Evolutionary conservation across 2,888 invertebrate species (phyloP).

Genomic region (Trissolcus brochymenae): DNA sequence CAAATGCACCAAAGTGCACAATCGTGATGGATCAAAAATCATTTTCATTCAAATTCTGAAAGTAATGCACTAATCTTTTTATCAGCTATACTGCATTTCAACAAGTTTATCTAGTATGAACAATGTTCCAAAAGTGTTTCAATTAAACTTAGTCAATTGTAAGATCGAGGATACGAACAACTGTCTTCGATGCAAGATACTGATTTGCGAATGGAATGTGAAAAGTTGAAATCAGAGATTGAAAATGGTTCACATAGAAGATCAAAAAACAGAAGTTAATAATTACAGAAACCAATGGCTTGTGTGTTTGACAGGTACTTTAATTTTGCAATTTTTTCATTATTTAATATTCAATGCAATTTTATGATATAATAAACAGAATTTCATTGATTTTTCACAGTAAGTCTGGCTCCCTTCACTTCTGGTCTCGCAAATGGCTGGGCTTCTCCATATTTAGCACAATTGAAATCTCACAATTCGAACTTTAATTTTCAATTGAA

Average conservation of each 20-base stretch:
- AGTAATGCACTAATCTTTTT: conserved; percentile 17
- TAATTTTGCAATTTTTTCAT: not conserved
- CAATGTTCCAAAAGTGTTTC: not conserved
- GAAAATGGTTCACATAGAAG: no score
- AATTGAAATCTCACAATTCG: conserved; percentile 64
- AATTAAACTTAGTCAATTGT: not conserved
- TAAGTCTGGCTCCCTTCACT: conserved; percentile 66
- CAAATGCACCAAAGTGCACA: no score
- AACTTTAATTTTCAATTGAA: conserved; percentile 63
- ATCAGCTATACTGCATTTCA: not conserved
- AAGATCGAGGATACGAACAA: not conserved
- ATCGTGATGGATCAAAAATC: no score
- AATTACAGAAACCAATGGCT: conserved; percentile 7
- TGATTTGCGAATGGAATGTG: not conserved
- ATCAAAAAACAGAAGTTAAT: not conserved
- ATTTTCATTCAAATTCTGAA: not conserved
- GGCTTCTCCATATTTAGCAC: conserved; percentile 73
- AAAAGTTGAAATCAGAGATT: not conserved
- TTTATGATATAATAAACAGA: not conserved
- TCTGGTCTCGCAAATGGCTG: conserved; percentile 72
- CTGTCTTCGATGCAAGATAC: not conserved
- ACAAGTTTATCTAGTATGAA: not conserved
- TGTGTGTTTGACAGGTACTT: not conserved
- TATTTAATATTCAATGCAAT: not conserved
- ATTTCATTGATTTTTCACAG: conserved; percentile 45